Evolutionary conservation across 2,797 vertebrate species (phyloP).

Genomic region (Lerista edwardsae): DNA sequence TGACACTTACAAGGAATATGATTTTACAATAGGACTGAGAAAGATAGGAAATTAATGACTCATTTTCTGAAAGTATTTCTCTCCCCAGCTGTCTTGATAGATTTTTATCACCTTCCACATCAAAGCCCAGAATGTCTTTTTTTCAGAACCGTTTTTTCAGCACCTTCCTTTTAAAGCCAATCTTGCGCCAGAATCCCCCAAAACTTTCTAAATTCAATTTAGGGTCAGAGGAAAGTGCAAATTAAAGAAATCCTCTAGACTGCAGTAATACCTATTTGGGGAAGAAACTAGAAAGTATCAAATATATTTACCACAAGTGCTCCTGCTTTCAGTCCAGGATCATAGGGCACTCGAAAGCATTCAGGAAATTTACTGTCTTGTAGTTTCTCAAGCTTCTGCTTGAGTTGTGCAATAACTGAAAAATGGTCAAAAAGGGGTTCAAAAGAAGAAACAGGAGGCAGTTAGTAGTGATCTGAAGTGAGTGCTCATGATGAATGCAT

Average conservation of each 20-base stretch:
- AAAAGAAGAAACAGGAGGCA: background rate
- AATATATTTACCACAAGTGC: slow-evolving; percentile 84
- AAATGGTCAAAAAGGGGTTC: slow-evolving; percentile 30
- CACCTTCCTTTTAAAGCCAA: background rate
- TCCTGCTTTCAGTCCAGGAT: slow-evolving; percentile 94
- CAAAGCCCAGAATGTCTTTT: background rate
- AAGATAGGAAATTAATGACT: background rate
- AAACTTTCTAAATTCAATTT: background rate
- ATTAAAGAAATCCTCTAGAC: background rate
- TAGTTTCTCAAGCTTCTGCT: slow-evolving; percentile 93
- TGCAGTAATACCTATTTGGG: background rate
- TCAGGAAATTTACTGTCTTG: slow-evolving; percentile 88
- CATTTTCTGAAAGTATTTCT: background rate
- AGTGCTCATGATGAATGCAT: background rate
- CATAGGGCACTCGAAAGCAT: slow-evolving; percentile 94
- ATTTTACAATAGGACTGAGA: too few species aligned
- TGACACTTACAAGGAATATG: too few species aligned
- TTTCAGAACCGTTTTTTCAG: background rate
- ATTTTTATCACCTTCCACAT: too few species aligned
- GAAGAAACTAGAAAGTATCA: background rate
- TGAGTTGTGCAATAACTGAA: slow-evolving; percentile 90
- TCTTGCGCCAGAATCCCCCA: background rate
- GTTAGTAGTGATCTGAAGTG: background rate
- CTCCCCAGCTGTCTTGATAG: background rate
- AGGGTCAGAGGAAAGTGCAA: background rate